phyloP scores from a whole-genome alignment of 2,888 invertebrate genomes.

The Rhagonycha lutea region DNA sequence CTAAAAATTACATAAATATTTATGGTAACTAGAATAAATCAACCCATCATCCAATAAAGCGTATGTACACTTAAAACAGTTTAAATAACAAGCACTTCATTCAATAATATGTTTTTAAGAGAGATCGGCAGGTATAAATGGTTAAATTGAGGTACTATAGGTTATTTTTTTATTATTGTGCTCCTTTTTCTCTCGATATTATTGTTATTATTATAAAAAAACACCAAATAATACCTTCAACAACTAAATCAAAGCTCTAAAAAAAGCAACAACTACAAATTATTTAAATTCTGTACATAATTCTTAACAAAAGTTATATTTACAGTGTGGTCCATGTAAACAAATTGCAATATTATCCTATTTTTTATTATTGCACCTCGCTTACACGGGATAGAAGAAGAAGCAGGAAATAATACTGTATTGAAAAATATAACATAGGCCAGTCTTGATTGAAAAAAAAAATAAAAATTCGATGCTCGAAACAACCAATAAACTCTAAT shows the following conservation, averaged over 20 bases:
- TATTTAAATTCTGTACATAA: neutral
- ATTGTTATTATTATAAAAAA: conserved; percentile 8
- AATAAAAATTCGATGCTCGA: conserved; percentile 26
- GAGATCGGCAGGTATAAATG: conserved; percentile 38
- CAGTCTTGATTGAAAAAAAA: conserved; percentile 28
- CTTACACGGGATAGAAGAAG: neutral
- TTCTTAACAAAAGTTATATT: neutral
- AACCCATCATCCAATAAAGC: conserved; percentile 42
- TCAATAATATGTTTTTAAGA: conserved; percentile 10
- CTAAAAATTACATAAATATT: conserved; percentile 32
- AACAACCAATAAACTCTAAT: conserved; percentile 26
- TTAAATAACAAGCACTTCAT: conserved; percentile 4
- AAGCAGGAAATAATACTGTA: conserved; percentile 29
- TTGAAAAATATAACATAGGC: conserved; percentile 28
- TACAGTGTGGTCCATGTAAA: neutral
- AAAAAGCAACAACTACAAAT: neutral
- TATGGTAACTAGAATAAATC: conserved; percentile 50
- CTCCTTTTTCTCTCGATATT: conserved; percentile 12
- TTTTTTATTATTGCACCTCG: neutral
- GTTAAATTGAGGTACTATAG: conserved; percentile 32
- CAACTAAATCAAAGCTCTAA: neutral
- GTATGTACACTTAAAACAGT: conserved; percentile 16
- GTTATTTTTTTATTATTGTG: conserved; percentile 38
- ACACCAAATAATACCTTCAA: neutral
- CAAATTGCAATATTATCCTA: neutral